phyloP scores from a whole-genome alignment of 2,113 vertebrate species.

The Oncorhynchus keta region DNA sequence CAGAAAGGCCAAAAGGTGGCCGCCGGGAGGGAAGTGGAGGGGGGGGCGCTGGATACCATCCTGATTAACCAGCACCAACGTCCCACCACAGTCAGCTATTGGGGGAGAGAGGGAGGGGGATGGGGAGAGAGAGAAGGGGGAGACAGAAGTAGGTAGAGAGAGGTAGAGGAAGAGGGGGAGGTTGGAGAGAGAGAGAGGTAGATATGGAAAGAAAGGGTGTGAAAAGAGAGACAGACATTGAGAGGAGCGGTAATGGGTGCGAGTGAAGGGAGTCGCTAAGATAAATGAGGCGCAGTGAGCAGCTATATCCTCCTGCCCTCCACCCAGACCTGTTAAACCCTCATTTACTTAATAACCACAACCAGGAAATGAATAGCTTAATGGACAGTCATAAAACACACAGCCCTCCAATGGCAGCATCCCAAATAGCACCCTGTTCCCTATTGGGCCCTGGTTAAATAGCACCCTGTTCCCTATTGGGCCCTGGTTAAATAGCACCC shows the following conservation, averaged over 20 bases:
- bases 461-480: no score
- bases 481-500: no score
- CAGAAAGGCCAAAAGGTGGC: constrained; percentile 93
- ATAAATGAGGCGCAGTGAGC: background rate
- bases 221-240: background rate
- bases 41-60: constrained; percentile 96
- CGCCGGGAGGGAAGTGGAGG: constrained; percentile 91
- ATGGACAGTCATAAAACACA: constrained; percentile 3
- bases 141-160: constrained; percentile 23
- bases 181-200: background rate
- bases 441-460: no score
- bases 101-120: background rate
- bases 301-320: background rate
- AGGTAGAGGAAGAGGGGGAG: constrained; percentile 68
- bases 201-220: no score
- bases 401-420: no score
- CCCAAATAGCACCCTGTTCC: no score
- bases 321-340: background rate
- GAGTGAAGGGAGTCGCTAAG: background rate
- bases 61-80: constrained; percentile 92
- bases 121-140: no score
- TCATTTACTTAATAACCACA: background rate
- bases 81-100: constrained; percentile 84
- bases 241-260: background rate
- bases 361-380: constrained; percentile 4